These are phyloP conservation scores for Cremastobaeus sp. DNA, from an alignment of 2,888 invertebrate genomes.

Conservation along the genomic window DNA sequence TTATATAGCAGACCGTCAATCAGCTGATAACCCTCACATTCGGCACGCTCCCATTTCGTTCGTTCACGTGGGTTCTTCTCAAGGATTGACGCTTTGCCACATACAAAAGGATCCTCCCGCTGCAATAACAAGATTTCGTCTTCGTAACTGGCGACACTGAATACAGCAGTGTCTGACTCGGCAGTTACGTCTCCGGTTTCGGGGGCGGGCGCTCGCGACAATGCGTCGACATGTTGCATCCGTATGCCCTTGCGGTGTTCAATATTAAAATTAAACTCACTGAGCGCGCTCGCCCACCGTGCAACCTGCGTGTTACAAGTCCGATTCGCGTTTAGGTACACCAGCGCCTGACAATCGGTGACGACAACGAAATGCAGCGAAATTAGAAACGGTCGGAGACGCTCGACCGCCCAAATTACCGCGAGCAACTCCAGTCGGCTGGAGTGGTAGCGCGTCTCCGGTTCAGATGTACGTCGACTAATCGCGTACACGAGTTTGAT, in stretches of 20 bases:
- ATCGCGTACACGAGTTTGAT: slow-evolving; percentile 61
- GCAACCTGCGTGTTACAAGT: slow-evolving; percentile 62
- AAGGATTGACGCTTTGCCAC: not conserved
- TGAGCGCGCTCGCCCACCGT: slow-evolving; percentile 43
- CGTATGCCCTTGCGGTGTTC: slow-evolving; percentile 24
- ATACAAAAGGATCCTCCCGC: not conserved
- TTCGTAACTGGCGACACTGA: not conserved
- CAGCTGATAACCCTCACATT: not conserved
- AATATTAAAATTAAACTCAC: slow-evolving; percentile 47
- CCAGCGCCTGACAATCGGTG: slow-evolving; percentile 58
- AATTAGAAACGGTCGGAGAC: not conserved
- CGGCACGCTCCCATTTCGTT: not conserved
- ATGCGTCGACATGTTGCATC: slow-evolving; percentile 35
- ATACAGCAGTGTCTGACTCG: not conserved
- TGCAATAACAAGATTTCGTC: slow-evolving; percentile 1
- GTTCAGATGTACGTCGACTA: slow-evolving; percentile 61
- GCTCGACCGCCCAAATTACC: not conserved
- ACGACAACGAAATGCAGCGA: slow-evolving; percentile 52
- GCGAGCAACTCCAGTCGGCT: slow-evolving; percentile 28
- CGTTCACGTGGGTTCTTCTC: not conserved
- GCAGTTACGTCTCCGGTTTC: not conserved
- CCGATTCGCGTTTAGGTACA: slow-evolving; percentile 60
- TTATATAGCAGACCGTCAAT: not conserved
- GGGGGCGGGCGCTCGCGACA: slow-evolving; percentile 23
- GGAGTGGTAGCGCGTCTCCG: slow-evolving; percentile 63